Evolutionary conservation across 2,113 vertebrate species (phyloP).

Genomic region (Plestiodon gilberti): DNA sequence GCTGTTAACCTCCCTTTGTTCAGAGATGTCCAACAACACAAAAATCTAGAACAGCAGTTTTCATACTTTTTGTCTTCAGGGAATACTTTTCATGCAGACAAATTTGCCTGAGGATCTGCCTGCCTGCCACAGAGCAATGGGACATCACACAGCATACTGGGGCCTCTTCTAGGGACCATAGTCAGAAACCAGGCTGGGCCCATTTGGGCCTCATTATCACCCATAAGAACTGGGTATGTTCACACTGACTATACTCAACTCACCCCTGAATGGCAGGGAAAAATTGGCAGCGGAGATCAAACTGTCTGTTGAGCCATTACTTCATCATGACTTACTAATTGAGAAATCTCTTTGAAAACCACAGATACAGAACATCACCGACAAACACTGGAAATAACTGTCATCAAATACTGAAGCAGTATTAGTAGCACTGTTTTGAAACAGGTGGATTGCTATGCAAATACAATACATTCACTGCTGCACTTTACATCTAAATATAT

Average conservation of each 20-base stretch:
- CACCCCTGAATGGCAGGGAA: not conserved
- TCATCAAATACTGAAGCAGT: constrained; percentile 47
- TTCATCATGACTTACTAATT: not conserved
- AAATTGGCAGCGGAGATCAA: no score
- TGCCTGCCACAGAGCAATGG: not conserved
- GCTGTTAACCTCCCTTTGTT: not conserved
- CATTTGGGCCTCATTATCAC: not conserved
- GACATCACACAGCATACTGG: no score
- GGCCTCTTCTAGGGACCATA: not conserved
- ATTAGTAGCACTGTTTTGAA: constrained; percentile 16
- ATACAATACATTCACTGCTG: constrained; percentile 58
- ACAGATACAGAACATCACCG: not conserved
- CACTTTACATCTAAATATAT: constrained; percentile 55
- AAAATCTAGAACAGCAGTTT: not conserved
- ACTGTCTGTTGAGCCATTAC: not conserved
- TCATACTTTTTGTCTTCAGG: not conserved
- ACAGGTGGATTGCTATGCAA: constrained; percentile 57
- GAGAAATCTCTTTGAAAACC: not conserved
- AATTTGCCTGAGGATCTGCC: no score
- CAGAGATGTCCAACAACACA: not conserved
- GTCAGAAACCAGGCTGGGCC: not conserved
- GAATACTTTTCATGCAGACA: not conserved
- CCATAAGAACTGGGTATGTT: not conserved
- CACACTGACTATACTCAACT: no score
- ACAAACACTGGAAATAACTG: not conserved